Evolutionary conservation across 2,797 vertebrate genomes (phyloP), one percentile per base, ranked within the genome.

Genomic region (Borostomias antarcticus): DNA sequence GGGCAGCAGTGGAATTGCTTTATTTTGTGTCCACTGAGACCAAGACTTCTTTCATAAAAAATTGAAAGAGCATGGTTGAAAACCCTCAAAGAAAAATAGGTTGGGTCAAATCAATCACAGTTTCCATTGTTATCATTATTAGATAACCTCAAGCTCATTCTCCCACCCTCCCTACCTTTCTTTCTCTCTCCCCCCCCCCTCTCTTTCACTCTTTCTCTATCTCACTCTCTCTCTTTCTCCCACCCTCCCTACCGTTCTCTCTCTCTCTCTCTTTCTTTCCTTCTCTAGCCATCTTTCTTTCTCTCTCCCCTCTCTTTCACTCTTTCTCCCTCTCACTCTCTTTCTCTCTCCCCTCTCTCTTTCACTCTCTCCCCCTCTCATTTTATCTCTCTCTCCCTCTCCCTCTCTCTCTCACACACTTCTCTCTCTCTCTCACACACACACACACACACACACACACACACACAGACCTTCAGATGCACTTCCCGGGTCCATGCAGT

Each of bases 1-100:
- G 75, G 11, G 62, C 21, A 65, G 76, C 75, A 73, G 81, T 80
- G 73, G 83, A 81, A 86, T 86, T 85, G 82, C 75, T 88, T 89
- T 89, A 87, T 88, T 85, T 86, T 81, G 70, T 79, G 75, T 85
- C 89, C 77, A 74, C 77, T 54, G 87, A 85, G 90, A 88, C 85
- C 48, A 56, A 73, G 62, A 75, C 74, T 83, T 84, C 74, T 84
- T 82, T 88, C 77, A 91, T 86, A 68, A 83, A 88, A 82, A 79
- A 82, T 76, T 78, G 23, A 81, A 69, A 72, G 77, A 75, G 78
- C 25, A 11, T 9, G 45, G 40, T 11, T 11, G 57, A 32, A 72
- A 69, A 76, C 73, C 59, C 68, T 62, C 52, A 59, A 43, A 61
- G 52, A 79, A 69, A 68, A 59, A 8, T 48, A n/a, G 25, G 79